Percentiles rank a stretch among this genome's conserved stretches.
These are phyloP conservation scores for Phenacoccus solenopsis DNA, from an alignment of 1,140 invertebrate genomes.

Conservation along the genomic window DNA sequence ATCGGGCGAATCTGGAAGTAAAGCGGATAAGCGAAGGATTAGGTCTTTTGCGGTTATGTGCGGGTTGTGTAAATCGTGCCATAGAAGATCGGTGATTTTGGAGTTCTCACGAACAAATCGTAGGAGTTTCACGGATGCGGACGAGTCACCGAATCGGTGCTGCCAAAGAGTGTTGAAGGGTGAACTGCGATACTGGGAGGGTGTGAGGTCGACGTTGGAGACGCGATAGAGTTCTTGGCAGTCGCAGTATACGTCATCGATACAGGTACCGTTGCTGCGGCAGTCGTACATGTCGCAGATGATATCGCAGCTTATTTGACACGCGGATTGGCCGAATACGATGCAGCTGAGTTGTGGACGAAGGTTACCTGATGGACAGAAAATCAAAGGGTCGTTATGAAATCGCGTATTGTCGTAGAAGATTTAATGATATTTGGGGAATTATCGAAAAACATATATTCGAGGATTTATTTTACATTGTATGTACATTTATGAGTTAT, in stretches of 20 bases:
- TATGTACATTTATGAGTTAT: no score
- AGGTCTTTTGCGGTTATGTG: background rate
- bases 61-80: background rate
- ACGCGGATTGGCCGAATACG: background rate
- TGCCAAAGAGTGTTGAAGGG: background rate
- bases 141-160: background rate
- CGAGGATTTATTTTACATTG: no score
- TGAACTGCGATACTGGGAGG: background rate
- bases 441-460: no score
- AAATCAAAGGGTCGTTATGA: no score
- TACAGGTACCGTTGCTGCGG: background rate
- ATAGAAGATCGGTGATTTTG: background rate
- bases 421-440: no score
- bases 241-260: background rate
- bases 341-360: background rate
- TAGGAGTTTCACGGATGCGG: background rate
- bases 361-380: background rate
- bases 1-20: background rate
- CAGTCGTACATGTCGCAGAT: background rate
- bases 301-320: background rate
- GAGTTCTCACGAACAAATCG: background rate
- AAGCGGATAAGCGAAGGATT: background rate
- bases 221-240: background rate
- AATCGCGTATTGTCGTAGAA: no score
- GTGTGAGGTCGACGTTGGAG: background rate